These are phyloP conservation scores for Heterotilapia buettikoferi DNA, from an alignment of 2,113 vertebrate genomes.

Conservation along the genomic window DNA sequence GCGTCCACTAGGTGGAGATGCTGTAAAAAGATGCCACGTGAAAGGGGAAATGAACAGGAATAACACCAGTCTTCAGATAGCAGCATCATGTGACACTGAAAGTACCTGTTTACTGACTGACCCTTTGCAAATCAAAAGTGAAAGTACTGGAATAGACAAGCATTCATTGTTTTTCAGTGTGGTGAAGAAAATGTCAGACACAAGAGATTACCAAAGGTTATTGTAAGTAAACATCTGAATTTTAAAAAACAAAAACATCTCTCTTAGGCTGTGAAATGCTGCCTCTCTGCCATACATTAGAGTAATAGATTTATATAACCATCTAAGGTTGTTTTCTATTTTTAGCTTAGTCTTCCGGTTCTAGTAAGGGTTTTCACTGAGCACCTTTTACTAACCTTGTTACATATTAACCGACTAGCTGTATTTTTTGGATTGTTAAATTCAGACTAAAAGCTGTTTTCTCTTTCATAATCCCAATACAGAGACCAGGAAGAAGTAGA, in stretches of 20 bases:
- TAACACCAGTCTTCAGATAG: neutral
- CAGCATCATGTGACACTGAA: neutral
- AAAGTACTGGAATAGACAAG: neutral
- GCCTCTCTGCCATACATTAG: neutral
- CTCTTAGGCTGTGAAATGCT: neutral
- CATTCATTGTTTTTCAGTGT: neutral
- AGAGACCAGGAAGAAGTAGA: neutral
- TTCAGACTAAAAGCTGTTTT: neutral
- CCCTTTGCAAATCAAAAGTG: neutral
- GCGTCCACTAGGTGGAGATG: neutral
- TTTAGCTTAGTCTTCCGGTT: neutral
- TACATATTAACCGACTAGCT: neutral
- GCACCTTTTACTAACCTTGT: neutral
- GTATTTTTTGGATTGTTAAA: neutral
- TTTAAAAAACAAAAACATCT: neutral
- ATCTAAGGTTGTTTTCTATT: neutral
- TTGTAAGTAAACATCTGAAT: neutral
- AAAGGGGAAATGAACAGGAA: neutral
- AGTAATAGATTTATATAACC: neutral
- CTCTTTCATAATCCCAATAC: neutral
- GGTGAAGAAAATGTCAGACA: neutral
- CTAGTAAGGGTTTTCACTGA: neutral
- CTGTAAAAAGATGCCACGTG: neutral
- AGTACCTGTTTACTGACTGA: neutral
- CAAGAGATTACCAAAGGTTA: neutral